phyloP scores from a whole-genome alignment of 2,113 vertebrate species.

The Galemys pyrenaicus region DNA sequence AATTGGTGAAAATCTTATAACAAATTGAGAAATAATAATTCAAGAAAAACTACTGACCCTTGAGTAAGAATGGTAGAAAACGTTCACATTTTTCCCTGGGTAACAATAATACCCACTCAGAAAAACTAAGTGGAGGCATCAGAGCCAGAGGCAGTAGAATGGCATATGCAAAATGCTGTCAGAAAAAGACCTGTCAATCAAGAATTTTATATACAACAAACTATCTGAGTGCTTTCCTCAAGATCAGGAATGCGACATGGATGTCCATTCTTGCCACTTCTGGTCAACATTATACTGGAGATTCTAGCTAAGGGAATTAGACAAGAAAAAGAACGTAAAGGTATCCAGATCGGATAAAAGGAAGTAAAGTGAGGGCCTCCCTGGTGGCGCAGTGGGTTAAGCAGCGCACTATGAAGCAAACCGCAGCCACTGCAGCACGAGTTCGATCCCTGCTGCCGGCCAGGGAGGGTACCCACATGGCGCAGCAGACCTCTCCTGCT shows the following conservation, averaged over 20 bases:
- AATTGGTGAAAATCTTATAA: neutral
- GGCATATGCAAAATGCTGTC: neutral
- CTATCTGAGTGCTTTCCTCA: neutral
- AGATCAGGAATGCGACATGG: neutral
- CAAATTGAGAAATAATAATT: neutral
- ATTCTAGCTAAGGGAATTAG: neutral
- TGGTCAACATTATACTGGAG: neutral
- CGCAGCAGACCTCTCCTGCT: too few species aligned
- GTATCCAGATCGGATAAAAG: neutral
- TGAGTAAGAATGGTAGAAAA: neutral
- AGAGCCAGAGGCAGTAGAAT: neutral
- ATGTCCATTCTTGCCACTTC: neutral
- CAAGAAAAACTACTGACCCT: neutral
- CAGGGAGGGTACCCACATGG: too few species aligned
- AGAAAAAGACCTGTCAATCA: neutral
- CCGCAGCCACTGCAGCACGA: too few species aligned
- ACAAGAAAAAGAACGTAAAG: neutral
- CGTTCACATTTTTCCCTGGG: too few species aligned
- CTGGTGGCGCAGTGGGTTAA: too few species aligned
- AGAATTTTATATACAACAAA: neutral
- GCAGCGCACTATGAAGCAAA: too few species aligned
- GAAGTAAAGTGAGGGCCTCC: too few species aligned
- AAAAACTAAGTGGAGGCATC: neutral
- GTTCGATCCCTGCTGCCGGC: too few species aligned
- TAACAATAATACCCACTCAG: neutral